These are phyloP conservation scores for Glyptemys insculpta DNA, from an alignment of 2,797 vertebrate species.

Conservation along the genomic window DNA sequence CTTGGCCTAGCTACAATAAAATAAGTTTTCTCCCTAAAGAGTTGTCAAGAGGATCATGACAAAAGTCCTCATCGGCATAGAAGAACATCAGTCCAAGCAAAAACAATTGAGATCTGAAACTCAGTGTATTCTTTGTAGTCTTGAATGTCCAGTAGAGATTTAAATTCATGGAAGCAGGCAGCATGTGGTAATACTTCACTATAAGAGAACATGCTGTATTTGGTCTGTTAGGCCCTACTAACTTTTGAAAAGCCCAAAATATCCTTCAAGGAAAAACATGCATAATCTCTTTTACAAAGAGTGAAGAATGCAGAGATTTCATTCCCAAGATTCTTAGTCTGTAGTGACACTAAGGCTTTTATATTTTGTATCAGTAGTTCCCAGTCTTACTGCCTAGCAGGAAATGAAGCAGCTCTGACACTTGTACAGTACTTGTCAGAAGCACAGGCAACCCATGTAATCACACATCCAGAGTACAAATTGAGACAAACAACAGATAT, in stretches of 20 bases:
- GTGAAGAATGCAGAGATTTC: constrained; percentile 1
- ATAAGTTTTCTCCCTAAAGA: neutral
- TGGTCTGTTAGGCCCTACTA: neutral
- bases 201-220: neutral
- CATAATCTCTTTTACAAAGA: neutral
- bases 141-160: neutral
- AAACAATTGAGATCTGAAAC: neutral
- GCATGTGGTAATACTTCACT: neutral
- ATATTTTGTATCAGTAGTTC: constrained; percentile 1
- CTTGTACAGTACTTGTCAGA: neutral
- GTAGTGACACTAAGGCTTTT: neutral
- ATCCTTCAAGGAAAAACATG: constrained; percentile 20
- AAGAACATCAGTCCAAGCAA: neutral
- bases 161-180: constrained; percentile 28
- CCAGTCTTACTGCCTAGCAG: constrained; percentile 9
- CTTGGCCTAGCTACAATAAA: neutral
- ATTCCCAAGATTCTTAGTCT: neutral
- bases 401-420: constrained; percentile 37
- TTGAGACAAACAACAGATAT: constrained; percentile 39
- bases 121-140: neutral
- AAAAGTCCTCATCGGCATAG: neutral
- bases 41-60: neutral
- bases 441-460: neutral
- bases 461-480: constrained; percentile 25
- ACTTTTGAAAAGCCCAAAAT: constrained; percentile 1